Evolutionary conservation across 2,113 vertebrate species (phyloP).

Genomic region (Anhinga rufa): DNA sequence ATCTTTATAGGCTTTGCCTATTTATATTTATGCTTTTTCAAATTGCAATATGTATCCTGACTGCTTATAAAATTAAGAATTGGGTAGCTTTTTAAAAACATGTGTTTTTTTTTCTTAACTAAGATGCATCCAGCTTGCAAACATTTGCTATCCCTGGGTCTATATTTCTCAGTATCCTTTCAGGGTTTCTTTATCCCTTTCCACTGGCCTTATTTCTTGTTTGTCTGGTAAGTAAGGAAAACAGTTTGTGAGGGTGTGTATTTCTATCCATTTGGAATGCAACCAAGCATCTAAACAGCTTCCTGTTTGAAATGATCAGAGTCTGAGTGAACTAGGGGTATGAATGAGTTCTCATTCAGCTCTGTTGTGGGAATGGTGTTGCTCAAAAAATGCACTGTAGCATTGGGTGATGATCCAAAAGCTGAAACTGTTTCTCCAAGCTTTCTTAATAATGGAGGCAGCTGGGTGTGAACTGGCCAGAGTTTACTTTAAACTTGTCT

Average conservation of each 20-base stretch:
- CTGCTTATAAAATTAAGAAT: not conserved
- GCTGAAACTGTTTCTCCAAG: not conserved
- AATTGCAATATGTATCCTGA: not conserved
- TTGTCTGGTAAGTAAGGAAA: slow-evolving; percentile 88
- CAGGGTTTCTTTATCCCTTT: slow-evolving; percentile 98
- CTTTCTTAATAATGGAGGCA: not conserved
- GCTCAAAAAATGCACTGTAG: not conserved
- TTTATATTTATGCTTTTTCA: not conserved
- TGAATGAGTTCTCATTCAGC: not conserved
- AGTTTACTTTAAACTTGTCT: not conserved
- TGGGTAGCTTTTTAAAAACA: not conserved
- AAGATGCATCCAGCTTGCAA: slow-evolving; percentile 82
- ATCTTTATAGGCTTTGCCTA: not conserved
- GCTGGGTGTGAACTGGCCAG: not conserved
- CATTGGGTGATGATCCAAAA: not conserved
- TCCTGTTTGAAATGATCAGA: not conserved
- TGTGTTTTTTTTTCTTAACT: slow-evolving; percentile 73
- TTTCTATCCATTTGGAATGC: not conserved
- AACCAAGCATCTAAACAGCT: not conserved
- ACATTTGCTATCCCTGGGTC: slow-evolving; percentile 98
- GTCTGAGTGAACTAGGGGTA: not conserved
- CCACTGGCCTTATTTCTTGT: slow-evolving; percentile 94
- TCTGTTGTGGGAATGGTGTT: not conserved
- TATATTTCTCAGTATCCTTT: slow-evolving; percentile 98
- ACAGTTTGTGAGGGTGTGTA: not conserved